Evolutionary conservation across 1,140 invertebrate genomes (phyloP), one percentile per base, ranked within the genome.

Genomic region (Vollenhovia emeryi): DNA sequence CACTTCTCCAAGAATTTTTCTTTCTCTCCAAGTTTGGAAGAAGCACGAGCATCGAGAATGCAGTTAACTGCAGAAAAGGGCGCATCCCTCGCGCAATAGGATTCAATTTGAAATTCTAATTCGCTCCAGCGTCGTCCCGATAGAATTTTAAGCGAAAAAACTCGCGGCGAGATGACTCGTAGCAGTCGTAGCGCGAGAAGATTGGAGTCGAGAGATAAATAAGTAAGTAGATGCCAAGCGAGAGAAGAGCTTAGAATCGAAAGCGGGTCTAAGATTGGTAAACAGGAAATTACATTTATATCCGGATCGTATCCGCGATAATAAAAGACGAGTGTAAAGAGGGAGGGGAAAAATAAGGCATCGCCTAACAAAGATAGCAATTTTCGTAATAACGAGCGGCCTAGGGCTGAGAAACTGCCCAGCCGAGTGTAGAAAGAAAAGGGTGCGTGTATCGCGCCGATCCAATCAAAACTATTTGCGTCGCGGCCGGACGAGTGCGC

Each of bases 51-150:
- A 40, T 45, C 36, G 78, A 52, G 36, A 57, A 71, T 59, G 78
- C 66, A 59, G 78, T 82, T 82, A 82, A 82, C 78, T 73, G 78
- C 78, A 73, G 78, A 82, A 82, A 66, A 71, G 66, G 78, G 78
- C 48, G 66, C 60, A 66, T 68, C 76, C 76, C 24, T 43, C 60
- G 59, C 48, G 62, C 78, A 43, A 73, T 82, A 68, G 52, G 66
- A 82, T 73, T 73, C 78, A 43, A 82, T 82, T 82, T 82, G 66
- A 82, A 82, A 82, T 82, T 82, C 64, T 82, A 82, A 73, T 73
- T 73, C 40, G 21, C 18, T 36, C 36, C 50, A 15, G 11, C 50
- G 66, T 52, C 50, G 50, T 57, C 13, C 40, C 48, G 66, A 82
- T 82, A 82, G 78, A 82, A 82, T 82, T 71, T 82, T 43, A 82